These are phyloP conservation scores for Chaetophractus vellerosus DNA, from an alignment of 2,797 vertebrate genomes.

Conservation along the genomic window DNA sequence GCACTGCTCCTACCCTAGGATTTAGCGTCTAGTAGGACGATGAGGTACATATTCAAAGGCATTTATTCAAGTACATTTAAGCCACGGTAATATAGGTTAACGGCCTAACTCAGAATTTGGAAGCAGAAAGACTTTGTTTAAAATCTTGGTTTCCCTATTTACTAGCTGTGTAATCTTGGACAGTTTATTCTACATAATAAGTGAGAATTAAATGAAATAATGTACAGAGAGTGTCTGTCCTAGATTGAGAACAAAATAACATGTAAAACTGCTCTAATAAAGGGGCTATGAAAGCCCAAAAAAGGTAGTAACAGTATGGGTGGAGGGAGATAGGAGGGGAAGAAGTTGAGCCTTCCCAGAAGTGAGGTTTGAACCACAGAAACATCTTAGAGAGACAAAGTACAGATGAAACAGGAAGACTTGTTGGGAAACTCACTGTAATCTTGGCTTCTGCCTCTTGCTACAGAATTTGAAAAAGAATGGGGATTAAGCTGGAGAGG, in stretches of 20 bases:
- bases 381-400: background rate
- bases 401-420: background rate
- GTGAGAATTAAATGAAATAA: conserved; percentile 34
- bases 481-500: background rate
- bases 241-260: background rate
- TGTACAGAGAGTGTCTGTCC: background rate
- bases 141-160: conserved; percentile 48
- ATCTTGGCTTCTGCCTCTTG: background rate
- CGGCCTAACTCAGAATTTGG: background rate
- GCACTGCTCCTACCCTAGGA: background rate
- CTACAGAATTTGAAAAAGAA: background rate
- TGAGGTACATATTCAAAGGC: background rate
- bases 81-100: background rate
- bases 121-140: conserved; percentile 13
- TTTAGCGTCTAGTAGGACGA: background rate
- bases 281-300: background rate
- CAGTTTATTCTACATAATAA: background rate
- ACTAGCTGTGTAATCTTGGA: background rate
- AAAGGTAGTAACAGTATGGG: background rate
- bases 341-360: background rate
- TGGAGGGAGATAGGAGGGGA: background rate
- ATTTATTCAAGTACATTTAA: background rate
- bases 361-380: background rate
- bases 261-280: background rate
- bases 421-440: background rate